These are phyloP conservation scores for Leucoraja ocellata DNA, from an alignment of 2,797 vertebrate species.

Conservation along the genomic window DNA sequence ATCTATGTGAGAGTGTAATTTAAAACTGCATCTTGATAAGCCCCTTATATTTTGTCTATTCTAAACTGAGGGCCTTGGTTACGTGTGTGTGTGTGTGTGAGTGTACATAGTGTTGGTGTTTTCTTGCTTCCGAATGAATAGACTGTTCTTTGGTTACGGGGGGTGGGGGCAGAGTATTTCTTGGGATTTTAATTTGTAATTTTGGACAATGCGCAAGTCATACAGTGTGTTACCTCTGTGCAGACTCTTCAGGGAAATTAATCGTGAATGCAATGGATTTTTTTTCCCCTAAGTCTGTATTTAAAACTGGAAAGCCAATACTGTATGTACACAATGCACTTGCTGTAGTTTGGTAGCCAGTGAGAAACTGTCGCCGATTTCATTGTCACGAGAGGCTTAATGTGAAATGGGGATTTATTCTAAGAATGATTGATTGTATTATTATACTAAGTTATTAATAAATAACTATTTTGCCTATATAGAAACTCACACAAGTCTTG, in stretches of 20 bases:
- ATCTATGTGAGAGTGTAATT: conserved; percentile 24
- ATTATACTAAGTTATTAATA: conserved; percentile 99
- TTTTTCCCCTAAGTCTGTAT: conserved; percentile 49
- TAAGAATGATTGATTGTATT: conserved; percentile 81
- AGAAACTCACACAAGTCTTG: conserved; percentile 44
- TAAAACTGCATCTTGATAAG: conserved; percentile 42
- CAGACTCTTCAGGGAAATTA: conserved; percentile 80
- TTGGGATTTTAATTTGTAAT: conserved; percentile 51
- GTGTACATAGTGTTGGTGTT: conserved; percentile 12
- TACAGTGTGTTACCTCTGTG: conserved; percentile 63
- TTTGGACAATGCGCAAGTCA: conserved; percentile 14
- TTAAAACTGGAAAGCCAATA: conserved; percentile 63
- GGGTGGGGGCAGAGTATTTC: conserved; percentile 54
- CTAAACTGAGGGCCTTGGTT: conserved; percentile 56
- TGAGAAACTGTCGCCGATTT: conserved; percentile 54
- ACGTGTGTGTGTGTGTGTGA: conserved; percentile 29
- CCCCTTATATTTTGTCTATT: conserved; percentile 58
- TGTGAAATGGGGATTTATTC: conserved; percentile 69
- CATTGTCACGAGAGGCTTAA: conserved; percentile 51
- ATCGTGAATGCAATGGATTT: conserved; percentile 63
- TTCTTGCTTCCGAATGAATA: conserved; percentile 20
- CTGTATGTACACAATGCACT: conserved; percentile 43
- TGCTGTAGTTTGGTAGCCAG: conserved; percentile 45
- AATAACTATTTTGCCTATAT: conserved; percentile 98
- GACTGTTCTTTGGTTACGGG: conserved; percentile 52